A percentile compares a stretch with the other conserved stretches of the same genome.
Evolutionary conservation across 2,797 vertebrate genomes (phyloP).

Genomic region (Rhabdophis nuchalis): DNA sequence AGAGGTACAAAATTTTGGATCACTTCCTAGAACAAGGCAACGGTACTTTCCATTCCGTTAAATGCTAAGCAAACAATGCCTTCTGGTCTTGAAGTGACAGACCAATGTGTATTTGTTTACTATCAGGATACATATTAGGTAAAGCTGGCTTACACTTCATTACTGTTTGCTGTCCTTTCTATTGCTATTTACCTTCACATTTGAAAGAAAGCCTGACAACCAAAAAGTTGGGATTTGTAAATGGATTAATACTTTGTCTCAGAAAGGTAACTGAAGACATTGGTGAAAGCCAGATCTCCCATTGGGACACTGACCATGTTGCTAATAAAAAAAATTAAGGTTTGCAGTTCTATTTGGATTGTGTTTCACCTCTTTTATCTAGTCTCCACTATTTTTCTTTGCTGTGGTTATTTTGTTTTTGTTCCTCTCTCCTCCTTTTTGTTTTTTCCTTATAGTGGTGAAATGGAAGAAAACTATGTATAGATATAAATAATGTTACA

Average conservation of each 20-base stretch:
- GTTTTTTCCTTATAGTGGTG: not conserved
- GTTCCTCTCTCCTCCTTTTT: not conserved
- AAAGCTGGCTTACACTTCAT: constrained; percentile 41
- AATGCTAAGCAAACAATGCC: constrained; percentile 34
- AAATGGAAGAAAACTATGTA: not conserved
- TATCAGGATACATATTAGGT: constrained; percentile 36
- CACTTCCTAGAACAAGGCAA: constrained; percentile 30
- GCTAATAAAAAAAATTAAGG: constrained; percentile 4
- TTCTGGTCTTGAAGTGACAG: constrained; percentile 38
- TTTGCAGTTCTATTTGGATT: constrained; percentile 28
- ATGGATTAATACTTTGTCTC: constrained; percentile 29
- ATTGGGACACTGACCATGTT: not conserved
- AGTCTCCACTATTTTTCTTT: not conserved
- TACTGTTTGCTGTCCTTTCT: constrained; percentile 46
- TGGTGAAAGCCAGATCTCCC: constrained; percentile 10
- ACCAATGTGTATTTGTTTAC: constrained; percentile 28
- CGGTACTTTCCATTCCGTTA: constrained; percentile 25
- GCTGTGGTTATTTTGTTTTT: not conserved
- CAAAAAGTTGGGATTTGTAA: constrained; percentile 36
- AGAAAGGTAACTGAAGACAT: constrained; percentile 47
- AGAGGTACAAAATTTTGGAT: constrained; percentile 29
- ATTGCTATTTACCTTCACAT: constrained; percentile 44
- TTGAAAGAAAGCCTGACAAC: constrained; percentile 40
- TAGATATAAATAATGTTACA: constrained; percentile 23
- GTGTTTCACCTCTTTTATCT: not conserved